Evolutionary conservation across 2,888 invertebrate species (phyloP), one percentile per base, ranked within the genome.

Genomic region (Baccha elongata): DNA sequence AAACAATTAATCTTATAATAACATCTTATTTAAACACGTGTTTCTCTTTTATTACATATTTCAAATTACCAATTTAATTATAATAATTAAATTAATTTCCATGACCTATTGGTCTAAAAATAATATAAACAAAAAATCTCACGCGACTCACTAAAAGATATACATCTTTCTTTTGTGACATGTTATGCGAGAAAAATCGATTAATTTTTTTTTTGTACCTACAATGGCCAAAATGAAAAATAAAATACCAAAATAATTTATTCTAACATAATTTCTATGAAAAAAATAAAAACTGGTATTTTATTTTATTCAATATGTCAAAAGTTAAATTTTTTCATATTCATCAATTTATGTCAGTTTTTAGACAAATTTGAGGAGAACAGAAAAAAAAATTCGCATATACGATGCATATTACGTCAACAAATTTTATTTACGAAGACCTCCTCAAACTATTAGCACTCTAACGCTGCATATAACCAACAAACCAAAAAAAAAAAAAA

Each of bases 91-190:
- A 53, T n/a, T 26, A 55, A 55, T 2, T 23, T 37, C 55, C 55
- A 55, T 55, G 55, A 55, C 55, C 55, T 15, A 55, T 55, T 55
- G 23, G 23, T 13, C 37, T 37, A 15, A 2, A 55, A 55, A 55
- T 23, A 13, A 35, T 8, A 15, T 13, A 37, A n/a, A n/a, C n/a
- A n/a, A n/a, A n/a, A n/a, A 37, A 55, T 21, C 53, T 21, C 35
- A 19, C 7, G 19, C 4, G 19, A 37, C 10, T 55, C 4, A 53
- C 53, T 7, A 6, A 15, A 6, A 53, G 17, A n/a, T 29, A 35
- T 26, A 48, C 10, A 48, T 26, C 0, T 6, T 48, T 0, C 7
- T 23, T 23, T 55, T n/a, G 13, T 37, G 55, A 55, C 37, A 23
- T 13, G 13, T 37, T 37, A 37, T 55, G 37, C 15, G 55, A 37